These are phyloP conservation scores for Blastobasis adustella DNA, from an alignment of 2,888 invertebrate species.

Conservation along the genomic window DNA sequence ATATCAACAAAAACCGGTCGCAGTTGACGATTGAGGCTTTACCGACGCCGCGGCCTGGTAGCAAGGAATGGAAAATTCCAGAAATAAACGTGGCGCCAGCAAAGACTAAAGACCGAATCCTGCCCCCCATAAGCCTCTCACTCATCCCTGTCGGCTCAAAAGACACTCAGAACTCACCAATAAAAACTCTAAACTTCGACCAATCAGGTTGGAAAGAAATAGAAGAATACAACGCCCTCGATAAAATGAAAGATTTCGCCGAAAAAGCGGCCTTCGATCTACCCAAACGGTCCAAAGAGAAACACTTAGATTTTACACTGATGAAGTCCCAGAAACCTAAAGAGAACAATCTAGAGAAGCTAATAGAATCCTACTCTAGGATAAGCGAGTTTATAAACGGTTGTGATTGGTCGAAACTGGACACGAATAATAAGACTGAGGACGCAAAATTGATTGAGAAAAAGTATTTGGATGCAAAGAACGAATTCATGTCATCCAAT, in stretches of 20 bases:
- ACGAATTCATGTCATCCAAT: conserved; percentile 66
- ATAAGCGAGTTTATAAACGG: conserved; percentile 68
- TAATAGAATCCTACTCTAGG: conserved; percentile 63
- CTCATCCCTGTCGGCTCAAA: conserved; percentile 60
- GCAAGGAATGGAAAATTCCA: conserved; percentile 53
- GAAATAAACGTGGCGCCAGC: conserved; percentile 52
- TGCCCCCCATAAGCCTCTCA: conserved; percentile 66
- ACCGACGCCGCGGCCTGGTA: conserved; percentile 32
- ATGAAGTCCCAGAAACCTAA: conserved; percentile 42
- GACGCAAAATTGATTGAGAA: conserved; percentile 56
- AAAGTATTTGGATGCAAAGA: conserved; percentile 66
- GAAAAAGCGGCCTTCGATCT: conserved; percentile 66
- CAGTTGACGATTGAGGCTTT: conserved; percentile 67
- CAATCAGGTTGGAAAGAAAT: conserved; percentile 49
- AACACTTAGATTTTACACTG: conserved; percentile 43
- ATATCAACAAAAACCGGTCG: conserved; percentile 69
- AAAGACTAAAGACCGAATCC: conserved; percentile 48
- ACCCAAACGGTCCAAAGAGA: conserved; percentile 50
- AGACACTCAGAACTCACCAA: conserved; percentile 42
- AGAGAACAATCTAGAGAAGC: conserved; percentile 55
- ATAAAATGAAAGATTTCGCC: conserved; percentile 70
- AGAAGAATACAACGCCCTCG: conserved; percentile 65
- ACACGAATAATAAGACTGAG: conserved; percentile 40
- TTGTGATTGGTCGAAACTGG: conserved; percentile 61
- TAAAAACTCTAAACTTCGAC: conserved; percentile 49